Base-by-base conservation (phyloP, 37 sponge, comb jelly and placozoan species). In the Ianthella basta region DNA sequence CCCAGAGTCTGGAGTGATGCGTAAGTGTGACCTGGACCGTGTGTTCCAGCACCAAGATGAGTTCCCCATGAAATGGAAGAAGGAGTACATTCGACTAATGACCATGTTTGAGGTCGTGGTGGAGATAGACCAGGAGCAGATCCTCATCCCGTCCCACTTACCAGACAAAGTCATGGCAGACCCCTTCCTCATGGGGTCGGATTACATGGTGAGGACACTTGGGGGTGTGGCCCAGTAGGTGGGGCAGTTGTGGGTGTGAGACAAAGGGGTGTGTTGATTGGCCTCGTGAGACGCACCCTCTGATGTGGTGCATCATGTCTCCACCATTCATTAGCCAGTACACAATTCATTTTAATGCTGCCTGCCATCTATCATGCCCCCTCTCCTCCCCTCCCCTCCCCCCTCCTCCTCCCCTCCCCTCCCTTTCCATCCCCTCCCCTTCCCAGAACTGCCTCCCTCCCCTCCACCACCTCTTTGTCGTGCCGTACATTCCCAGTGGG, bases 91-190 rank as follows among this genome's bases (percentile, higher is more conserved):
- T 20, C 65, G 91, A 20, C 88, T 96, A 14, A 82, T 96, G 68
- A 91, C 92, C 82, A 96, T 85, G 23, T 96, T 96, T 83, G 97
- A 96, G 56, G 96, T 85, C 27, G 92, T 92, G 20, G 87, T 94
- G 19, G 90, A 90, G 86, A 66, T 96, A 65, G 72, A 95, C 14
- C 55, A 89, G 16, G 89, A 69, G 6, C 60, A 89, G 53, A 77
- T 94, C 0, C 90, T 96, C 67, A 87, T 96, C 59, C 97, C 97
- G 1, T 96, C 97, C 19, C 73, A 85, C 25, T 88, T 95, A 21
- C 86, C 88, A 14, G 65, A 53, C 21, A 55, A 86, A 50, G 54
- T 75, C n/a, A 18, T 75, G n/a, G 78, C 33, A 10, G 53, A 75
- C 10, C 78, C 78, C 20, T 40, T 75, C 44, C 54, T 75, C 53